Base-by-base conservation (phyloP, 2,113 vertebrate genomes). In the Mastomys natalensis region DNA sequence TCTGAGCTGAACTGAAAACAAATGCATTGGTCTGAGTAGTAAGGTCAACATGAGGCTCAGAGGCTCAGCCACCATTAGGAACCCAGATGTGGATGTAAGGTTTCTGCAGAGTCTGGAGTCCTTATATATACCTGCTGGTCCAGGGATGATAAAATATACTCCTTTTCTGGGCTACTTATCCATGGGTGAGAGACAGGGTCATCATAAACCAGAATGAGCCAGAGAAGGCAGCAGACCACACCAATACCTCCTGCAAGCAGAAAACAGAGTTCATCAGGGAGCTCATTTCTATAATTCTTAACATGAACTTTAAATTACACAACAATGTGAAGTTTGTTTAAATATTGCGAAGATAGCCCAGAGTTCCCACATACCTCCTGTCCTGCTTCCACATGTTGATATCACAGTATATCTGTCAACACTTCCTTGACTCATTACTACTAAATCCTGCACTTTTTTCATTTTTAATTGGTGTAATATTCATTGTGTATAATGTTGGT, bases 91-190 rank as follows among this genome's bases (percentile, higher is more conserved):
- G 48, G 68, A 43, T 29, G 12, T 19, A 31, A 87, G 51, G 7
- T 51, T n/a, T 37, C 37, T 37, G 22, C 31, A 58, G 19, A 64
- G 40, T 8, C 6, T 7, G 37, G 10, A 55, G 43, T 76, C 4
- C 22, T 91, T 37, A 31, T 3, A 2, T 26, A 21, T 93, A 99
- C 99, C 99, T 99, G 98, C n/a, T 98, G 74, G 60, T 98, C 98
- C 22, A 99, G 96, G 0, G 98, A 98, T 0, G 95, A 98, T 77
- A 98, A 51, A 89, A 99, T 99, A 98, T 99, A 99, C 89, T 99
- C 97, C 95, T 72, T 98, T 97, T 99, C 99, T 88, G 95, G 43
- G 64, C 97, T 7, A 88, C 97, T 99, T 98, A 99, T 99, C 97
- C 98, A 98, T 4, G 98, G 98, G 90, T 99, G 99, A 86, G 94